Percentiles rank a stretch among this genome's conserved stretches.
Evolutionary conservation across 2,888 invertebrate species (phyloP).

Genomic region (Rhagophthalmus giganteus): DNA sequence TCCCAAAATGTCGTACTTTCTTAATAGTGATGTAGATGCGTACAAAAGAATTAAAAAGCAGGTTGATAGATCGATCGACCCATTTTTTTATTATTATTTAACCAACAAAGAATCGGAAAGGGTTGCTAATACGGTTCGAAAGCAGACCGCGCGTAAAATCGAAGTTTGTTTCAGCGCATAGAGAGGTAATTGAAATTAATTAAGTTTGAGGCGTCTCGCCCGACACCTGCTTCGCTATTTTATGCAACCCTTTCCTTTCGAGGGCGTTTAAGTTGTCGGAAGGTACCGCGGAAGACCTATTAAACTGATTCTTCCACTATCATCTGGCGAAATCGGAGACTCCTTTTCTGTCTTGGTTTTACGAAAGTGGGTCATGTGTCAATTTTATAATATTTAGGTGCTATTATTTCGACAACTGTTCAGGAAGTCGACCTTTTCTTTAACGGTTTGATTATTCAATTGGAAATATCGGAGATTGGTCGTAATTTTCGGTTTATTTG

Average conservation of each 20-base stretch:
- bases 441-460: slow-evolving; percentile 15
- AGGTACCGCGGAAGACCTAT: slow-evolving; percentile 12
- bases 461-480: background rate
- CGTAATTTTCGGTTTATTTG: too few species aligned
- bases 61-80: slow-evolving; percentile 8
- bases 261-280: slow-evolving; percentile 4
- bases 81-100: background rate
- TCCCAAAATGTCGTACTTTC: slow-evolving; percentile 1
- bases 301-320: slow-evolving; percentile 21
- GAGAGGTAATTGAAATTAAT: slow-evolving; percentile 1
- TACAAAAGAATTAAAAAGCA: slow-evolving; percentile 2
- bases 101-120: too few species aligned
- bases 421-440: slow-evolving; percentile 14
- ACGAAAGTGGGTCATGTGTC: slow-evolving; percentile 28
- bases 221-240: slow-evolving; percentile 14
- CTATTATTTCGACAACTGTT: slow-evolving; percentile 23
- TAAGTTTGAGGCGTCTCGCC: slow-evolving; percentile 4
- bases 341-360: slow-evolving; percentile 1
- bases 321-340: slow-evolving; percentile 17
- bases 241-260: slow-evolving; percentile 18
- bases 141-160: too few species aligned
- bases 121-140: too few species aligned
- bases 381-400: slow-evolving; percentile 9
- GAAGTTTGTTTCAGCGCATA: too few species aligned
- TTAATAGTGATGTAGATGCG: slow-evolving; percentile 9